These are phyloP conservation scores for Augochlora pura DNA, from an alignment of 1,140 invertebrate species.

Conservation along the genomic window DNA sequence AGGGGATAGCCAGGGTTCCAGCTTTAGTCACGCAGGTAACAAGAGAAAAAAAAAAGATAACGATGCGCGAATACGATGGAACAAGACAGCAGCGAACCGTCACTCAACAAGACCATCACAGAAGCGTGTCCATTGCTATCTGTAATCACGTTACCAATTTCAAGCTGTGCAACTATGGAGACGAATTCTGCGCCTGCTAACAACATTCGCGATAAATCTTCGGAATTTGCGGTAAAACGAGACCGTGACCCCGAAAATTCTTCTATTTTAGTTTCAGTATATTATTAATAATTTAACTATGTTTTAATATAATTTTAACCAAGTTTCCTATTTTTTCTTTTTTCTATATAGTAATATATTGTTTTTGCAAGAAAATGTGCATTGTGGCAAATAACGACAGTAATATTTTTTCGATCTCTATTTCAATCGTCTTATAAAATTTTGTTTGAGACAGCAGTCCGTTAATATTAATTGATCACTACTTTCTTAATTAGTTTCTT, in stretches of 20 bases:
- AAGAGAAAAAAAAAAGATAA: background rate
- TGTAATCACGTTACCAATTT: background rate
- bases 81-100: background rate
- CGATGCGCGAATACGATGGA: background rate
- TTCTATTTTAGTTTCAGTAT: background rate
- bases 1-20: background rate
- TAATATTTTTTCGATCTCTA: no score
- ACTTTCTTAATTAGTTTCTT: no score
- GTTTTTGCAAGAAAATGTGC: no score
- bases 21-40: background rate
- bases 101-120: background rate
- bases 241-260: background rate
- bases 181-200: background rate
- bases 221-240: background rate
- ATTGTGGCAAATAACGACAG: no score
- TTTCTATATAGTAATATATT: no score
- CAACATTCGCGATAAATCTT: background rate
- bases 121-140: background rate
- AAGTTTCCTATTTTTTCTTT: no score
- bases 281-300: background rate
- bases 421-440: no score
- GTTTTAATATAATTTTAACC: background rate
- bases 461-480: no score
- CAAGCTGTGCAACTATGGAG: background rate
- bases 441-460: no score